Base-by-base conservation (phyloP, 2,797 vertebrate species). In the Artibeus jamaicensis region DNA sequence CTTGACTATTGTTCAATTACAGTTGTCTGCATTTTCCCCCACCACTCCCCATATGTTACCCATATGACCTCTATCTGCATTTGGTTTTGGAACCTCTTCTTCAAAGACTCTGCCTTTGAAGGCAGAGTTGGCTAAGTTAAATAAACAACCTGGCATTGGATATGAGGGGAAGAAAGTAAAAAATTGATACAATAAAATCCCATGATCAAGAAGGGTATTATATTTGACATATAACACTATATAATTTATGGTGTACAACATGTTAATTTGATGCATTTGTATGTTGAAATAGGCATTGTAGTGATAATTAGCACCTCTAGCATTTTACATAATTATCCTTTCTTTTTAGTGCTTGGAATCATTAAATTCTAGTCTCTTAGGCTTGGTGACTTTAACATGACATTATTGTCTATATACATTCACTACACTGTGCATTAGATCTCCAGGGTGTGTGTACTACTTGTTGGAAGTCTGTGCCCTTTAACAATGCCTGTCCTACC, bases 31-130 rank as follows among this genome's bases (percentile, higher is more conserved):
- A 53, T 21, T 53, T 9, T 2, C 50, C 50, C 48, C 7, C 50
- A 8, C 19, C 50, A 53, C 19, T 53, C 50, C 50, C 50, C 50
- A 8, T 53, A 32, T 81, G 26, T 59, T 9, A 62, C 19, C n/a
- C 6, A 48, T 46, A 22, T 37, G 19, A 6, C 18, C 73, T 62
- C 93, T 59, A 16, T 76, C 85, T 82, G 15, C 22, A 29, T 67
- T 65, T 91, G 65, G 79, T 62, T 87, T 91, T 79, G 67, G 89
- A 97, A 93, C 5, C 12, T 44, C 39, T 50, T 85, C 39, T 85
- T 84, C 77, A n/a, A 94, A 53, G 57, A 39, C 34, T 76, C 1
- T 26, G 71, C 26, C 57, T 39, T 71, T n/a, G n/a, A n/a, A n/a
- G n/a, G n/a, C n/a, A n/a, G n/a, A n/a, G n/a, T 93, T 71, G 71